Evolutionary conservation across 2,113 vertebrate genomes (phyloP), one percentile per base, ranked within the genome.

Genomic region (Eptatretus burgeri): DNA sequence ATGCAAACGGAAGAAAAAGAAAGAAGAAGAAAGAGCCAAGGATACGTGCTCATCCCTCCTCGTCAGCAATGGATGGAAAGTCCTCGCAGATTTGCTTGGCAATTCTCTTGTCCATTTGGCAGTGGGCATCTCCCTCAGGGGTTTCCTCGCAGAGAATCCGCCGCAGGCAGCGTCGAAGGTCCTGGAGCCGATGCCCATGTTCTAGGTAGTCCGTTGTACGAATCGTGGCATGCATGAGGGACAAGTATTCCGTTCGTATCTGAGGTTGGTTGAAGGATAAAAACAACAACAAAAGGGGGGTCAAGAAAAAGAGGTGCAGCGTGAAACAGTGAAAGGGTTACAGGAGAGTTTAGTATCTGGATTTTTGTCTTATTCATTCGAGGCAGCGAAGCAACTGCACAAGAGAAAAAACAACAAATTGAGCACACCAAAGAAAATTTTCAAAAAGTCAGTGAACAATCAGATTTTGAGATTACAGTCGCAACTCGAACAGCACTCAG

Each of bases 231-330:
- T 84, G 83, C 86, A 95, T 93, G 73, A 98, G 80, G 62, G 89
- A 93, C 2, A 98, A 79, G 71, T 94, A 94, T 73, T 98, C 87
- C 85, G 89, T 87, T 66, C 91, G 76, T 70, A 95, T 73, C 91
- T 98, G 74, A 56, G 66, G 67, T 17, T n/a, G 20, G 51, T 52
- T 9, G 17, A 51, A 49, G 7, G 52, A 49, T 49, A 19, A 51
- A 65, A 52, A 20, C 13, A 20, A 20, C 13, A 20, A 9, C 62
- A 10, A 12, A 65, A 62, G 11, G 65, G 11, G 49, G 64, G 68
- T 63, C 64, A 70, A 69, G 63, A 71, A 63, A 65, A 66, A 66
- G 62, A 66, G 66, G 51, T 51, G 11, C 9, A 60, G 65, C 68
- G 62, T 62, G 62, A 50, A 14, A 7, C 20, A 1, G 14, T 13